phyloP scores from a whole-genome alignment of 1,140 invertebrate species.

The Globodera rostochiensis region DNA sequence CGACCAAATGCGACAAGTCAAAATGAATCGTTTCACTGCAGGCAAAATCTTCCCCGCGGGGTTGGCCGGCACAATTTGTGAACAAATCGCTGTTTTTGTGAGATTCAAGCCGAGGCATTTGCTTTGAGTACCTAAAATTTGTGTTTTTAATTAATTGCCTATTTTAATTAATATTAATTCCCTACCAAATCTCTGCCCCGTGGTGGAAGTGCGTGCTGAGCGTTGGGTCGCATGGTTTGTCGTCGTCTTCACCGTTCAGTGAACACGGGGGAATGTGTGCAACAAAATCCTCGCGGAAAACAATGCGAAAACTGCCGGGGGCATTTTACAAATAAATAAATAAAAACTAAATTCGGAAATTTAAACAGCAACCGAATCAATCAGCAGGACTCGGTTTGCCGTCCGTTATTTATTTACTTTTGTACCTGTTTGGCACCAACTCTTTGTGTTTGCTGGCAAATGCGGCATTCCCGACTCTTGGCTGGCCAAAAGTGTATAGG shows the following conservation, averaged over 20 bases:
- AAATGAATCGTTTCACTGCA: slow-evolving; percentile 40
- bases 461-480: slow-evolving; percentile 40
- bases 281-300: slow-evolving; percentile 47
- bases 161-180: background rate
- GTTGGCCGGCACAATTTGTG: slow-evolving; percentile 40
- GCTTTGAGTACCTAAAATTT: slow-evolving; percentile 31
- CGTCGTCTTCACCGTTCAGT: slow-evolving; percentile 29
- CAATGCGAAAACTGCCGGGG: slow-evolving; percentile 43
- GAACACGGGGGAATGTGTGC: slow-evolving; percentile 46
- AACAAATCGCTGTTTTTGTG: slow-evolving; percentile 9
- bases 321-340: background rate
- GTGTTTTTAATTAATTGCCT: no score
- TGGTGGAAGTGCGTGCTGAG: slow-evolving; percentile 34
- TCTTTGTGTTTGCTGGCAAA: slow-evolving; percentile 45
- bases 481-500: slow-evolving; percentile 50
- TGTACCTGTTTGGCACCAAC: slow-evolving; percentile 49
- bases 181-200: slow-evolving; percentile 42
- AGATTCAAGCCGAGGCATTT: background rate
- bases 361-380: no score
- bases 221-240: slow-evolving; percentile 37
- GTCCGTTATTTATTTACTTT: background rate
- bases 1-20: slow-evolving; percentile 41
- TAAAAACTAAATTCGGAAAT: background rate
- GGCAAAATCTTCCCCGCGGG: slow-evolving; percentile 46
- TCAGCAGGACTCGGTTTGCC: no score